phyloP scores from a whole-genome alignment of 2,888 invertebrate genomes.

The Melanchra persicariae region DNA sequence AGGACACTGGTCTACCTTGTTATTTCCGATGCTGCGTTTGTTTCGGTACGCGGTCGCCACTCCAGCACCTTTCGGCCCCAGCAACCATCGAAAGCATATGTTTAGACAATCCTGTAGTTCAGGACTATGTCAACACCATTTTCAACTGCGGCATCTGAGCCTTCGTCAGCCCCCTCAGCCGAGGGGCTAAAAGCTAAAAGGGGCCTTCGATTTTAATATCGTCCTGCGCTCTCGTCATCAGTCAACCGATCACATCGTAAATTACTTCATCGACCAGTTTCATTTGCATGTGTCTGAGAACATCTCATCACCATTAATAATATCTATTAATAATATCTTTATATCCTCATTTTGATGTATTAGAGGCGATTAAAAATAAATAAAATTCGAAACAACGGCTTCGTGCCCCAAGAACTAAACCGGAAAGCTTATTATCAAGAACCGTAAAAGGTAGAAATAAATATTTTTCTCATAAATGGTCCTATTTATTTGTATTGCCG shows the following conservation, averaged over 20 bases:
- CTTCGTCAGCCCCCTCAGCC: constrained; percentile 97
- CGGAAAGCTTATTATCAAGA: too few relatives aligned
- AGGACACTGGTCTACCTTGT: too few relatives aligned
- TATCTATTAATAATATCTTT: constrained; percentile 98
- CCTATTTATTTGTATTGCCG: too few relatives aligned
- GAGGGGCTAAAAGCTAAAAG: constrained; percentile 98
- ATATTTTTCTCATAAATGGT: too few relatives aligned
- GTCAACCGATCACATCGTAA: constrained; percentile 98
- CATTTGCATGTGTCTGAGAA: constrained; percentile 98
- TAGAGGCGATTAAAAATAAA: constrained; percentile 90
- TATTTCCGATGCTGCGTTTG: too few relatives aligned
- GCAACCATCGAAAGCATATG: constrained; percentile 92
- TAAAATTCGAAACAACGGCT: constrained; percentile 91
- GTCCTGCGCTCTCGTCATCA: constrained; percentile 93
- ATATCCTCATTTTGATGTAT: constrained; percentile 96
- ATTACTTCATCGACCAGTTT: constrained; percentile 97
- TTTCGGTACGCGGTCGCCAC: too few relatives aligned
- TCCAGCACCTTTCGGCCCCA: too few relatives aligned
- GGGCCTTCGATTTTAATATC: constrained; percentile 96
- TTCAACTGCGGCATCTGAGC: constrained; percentile 93
- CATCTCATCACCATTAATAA: constrained; percentile 99
- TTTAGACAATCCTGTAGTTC: constrained; percentile 97
- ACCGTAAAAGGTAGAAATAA: too few relatives aligned
- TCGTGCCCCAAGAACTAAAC: constrained; percentile 89
- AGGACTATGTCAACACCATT: constrained; percentile 98